phyloP scores from a whole-genome alignment of 2,797 vertebrate genomes.

The Bradypodion pumilum region DNA sequence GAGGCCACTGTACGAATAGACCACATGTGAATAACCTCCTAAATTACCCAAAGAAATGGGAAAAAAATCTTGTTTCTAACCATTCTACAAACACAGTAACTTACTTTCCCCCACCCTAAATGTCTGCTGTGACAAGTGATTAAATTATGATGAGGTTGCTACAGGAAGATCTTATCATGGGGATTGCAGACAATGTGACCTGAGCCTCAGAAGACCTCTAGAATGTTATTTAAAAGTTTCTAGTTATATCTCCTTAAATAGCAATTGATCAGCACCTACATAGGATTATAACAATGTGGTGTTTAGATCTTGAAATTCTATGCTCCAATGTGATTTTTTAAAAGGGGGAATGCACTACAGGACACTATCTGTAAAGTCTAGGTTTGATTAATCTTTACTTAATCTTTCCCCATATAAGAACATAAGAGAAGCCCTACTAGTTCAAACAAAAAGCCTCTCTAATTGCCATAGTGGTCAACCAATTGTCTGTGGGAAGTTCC shows the following conservation, averaged over 20 bases:
- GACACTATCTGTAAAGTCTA: no score
- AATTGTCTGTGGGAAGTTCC: no score
- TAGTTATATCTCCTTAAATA: background rate
- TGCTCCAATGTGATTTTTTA: background rate
- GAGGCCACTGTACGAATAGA: background rate
- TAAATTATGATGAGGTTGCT: background rate
- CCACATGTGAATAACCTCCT: background rate
- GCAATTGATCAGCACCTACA: background rate
- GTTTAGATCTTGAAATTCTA: background rate
- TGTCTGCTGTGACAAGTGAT: no score
- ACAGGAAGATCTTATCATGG: background rate
- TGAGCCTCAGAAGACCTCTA: background rate
- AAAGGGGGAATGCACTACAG: no score
- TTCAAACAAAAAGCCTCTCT: no score
- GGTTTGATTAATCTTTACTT: no score
- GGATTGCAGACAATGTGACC: background rate
- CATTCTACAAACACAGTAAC: background rate
- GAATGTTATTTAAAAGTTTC: background rate
- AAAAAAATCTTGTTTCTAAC: no score
- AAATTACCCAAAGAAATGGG: background rate
- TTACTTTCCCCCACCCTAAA: no score
- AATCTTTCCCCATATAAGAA: no score
- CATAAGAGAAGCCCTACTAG: no score
- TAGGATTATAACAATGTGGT: background rate
- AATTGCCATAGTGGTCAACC: no score